A percentile compares a stretch with the other conserved stretches of the same genome.
Evolutionary conservation across 2,888 invertebrate genomes (phyloP).

Genomic region (Pocota personata): DNA sequence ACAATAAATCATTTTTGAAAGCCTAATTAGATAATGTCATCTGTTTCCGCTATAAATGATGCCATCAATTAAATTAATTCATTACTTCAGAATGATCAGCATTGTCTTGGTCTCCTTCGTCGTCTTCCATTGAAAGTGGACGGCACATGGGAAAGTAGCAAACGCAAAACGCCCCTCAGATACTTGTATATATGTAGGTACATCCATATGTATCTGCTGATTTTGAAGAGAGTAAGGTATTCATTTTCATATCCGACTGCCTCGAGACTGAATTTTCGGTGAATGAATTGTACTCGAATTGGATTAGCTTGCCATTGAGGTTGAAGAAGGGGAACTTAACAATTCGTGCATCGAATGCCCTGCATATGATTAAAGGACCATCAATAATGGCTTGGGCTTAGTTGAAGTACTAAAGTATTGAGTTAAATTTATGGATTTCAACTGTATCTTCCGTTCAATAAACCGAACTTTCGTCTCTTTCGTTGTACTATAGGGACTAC

Average conservation of each 20-base stretch:
- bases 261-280: conserved; percentile 35
- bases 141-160: conserved; percentile 24
- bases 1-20: conserved; percentile 73
- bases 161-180: neutral
- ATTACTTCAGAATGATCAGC: conserved; percentile 59
- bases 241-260: conserved; percentile 69
- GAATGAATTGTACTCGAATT: conserved; percentile 30
- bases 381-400: too few species aligned
- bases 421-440: too few species aligned
- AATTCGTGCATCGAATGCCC: conserved; percentile 7
- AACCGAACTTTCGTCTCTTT: neutral
- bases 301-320: conserved; percentile 42
- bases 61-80: conserved; percentile 74
- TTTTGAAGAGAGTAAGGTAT: conserved; percentile 50
- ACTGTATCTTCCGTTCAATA: neutral
- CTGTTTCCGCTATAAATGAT: conserved; percentile 73
- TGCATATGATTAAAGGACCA: conserved; percentile 57
- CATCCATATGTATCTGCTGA: conserved; percentile 7
- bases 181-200: too few species aligned
- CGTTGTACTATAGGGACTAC: too few species aligned
- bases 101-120: conserved; percentile 31
- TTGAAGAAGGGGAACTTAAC: neutral
- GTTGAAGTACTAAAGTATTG: too few species aligned
- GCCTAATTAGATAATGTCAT: conserved; percentile 76
- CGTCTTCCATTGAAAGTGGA: neutral